These are phyloP conservation scores for Ceyx melanurus DNA, from an alignment of 2,113 vertebrate species.

Conservation along the genomic window DNA sequence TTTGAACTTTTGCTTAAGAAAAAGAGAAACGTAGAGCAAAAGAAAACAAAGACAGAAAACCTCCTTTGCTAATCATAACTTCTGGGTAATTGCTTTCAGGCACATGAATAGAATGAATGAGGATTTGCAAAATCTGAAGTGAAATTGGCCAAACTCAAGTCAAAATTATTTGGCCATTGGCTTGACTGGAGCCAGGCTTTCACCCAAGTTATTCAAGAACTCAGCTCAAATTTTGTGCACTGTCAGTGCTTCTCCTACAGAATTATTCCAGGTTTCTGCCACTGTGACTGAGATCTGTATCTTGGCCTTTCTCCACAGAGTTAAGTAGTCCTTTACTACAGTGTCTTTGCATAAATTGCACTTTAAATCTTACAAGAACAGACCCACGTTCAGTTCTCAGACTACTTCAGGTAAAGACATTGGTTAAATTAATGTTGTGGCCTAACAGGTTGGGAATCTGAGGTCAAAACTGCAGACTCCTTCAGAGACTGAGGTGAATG, in stretches of 20 bases:
- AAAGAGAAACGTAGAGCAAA: background rate
- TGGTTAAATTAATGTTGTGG: background rate
- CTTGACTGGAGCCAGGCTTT: slow-evolving; percentile 10
- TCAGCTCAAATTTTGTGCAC: background rate
- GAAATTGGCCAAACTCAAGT: background rate
- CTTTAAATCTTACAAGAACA: background rate
- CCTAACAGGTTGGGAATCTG: background rate
- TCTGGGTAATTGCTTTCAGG: background rate
- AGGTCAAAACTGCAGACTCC: background rate
- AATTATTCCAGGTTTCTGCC: slow-evolving; percentile 2
- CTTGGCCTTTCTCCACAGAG: background rate
- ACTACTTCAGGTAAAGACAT: background rate
- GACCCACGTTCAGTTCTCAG: background rate
- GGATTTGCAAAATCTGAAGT: background rate
- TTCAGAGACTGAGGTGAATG: background rate
- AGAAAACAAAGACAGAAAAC: background rate
- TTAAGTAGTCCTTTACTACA: background rate
- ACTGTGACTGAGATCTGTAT: background rate
- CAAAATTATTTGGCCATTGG: background rate
- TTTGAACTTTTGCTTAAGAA: background rate
- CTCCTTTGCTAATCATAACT: background rate
- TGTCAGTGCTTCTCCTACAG: background rate
- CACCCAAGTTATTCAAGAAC: background rate
- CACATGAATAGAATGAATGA: background rate
- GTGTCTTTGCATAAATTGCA: background rate